Evolutionary conservation across 2,113 vertebrate species (phyloP), one percentile per base, ranked within the genome.

Genomic region (Accipiter virgatus): DNA sequence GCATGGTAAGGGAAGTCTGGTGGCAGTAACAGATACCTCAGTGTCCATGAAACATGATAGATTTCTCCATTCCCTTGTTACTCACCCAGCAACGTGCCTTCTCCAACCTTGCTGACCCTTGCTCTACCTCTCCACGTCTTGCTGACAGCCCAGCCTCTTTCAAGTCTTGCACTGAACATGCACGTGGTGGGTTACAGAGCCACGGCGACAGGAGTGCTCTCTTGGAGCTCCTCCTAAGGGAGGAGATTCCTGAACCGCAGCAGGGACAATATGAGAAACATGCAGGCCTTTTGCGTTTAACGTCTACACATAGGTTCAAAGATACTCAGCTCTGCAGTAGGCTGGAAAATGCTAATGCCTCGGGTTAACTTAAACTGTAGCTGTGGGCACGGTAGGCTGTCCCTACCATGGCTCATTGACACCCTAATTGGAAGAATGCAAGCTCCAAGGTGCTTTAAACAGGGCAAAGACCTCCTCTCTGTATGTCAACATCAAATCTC

Each of bases 1-100:
- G 75, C 0, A 1, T 15, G 31, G 29, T 12, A 19, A 89, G 11
- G 48, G 27, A 14, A 68, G 40, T 0, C 42, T 74, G 45, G 45
- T 81, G 83, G 12, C 75, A 58, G 66, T 42, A 72, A 70, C 36
- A 53, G 59, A 65, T 21, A 22, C 42, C 50, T 74, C 67, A 7
- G 22, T 23, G n/a, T 21, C 63, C 27, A 1, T 29, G 29, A 72
- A 92, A 78, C 0, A 0, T 9, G 38, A 56, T 1, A 0, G 45
- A 78, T 83, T 92, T 71, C 91, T 68, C 58, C n/a, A 13, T 16
- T 43, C 59, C 45, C 42, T 53, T n/a, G 16, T 61, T 38, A 61
- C 20, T 43, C 40, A 68, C 27, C 6, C 58, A 75, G 48, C 36
- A 83, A 36, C 0, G 0, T 17, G 26, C 34, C 36, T 25, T 52